Evolutionary conservation across 2,113 vertebrate species (phyloP).

Genomic region (Rhinolophus sinicus): DNA sequence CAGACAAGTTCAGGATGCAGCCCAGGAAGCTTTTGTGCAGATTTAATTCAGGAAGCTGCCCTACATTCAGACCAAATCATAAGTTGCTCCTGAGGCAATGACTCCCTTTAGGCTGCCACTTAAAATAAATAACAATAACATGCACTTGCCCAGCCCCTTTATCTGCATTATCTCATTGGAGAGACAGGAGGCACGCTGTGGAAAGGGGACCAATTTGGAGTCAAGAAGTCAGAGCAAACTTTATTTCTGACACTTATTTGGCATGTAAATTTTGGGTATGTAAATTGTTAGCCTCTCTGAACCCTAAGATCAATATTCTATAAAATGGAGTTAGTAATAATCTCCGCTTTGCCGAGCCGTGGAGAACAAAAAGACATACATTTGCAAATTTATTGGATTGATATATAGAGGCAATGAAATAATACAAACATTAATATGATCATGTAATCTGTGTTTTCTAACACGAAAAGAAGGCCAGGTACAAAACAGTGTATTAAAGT

Average conservation of each 20-base stretch:
- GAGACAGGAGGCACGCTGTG: background rate
- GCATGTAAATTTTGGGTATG: background rate
- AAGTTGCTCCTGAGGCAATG: slow-evolving; percentile 13
- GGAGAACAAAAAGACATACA: background rate
- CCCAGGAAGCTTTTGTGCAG: background rate
- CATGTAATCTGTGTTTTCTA: background rate
- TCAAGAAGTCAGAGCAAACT: background rate
- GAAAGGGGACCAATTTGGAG: background rate
- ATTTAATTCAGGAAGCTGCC: slow-evolving; percentile 50
- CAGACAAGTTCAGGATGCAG: background rate
- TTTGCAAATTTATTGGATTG: background rate
- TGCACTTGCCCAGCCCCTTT: background rate
- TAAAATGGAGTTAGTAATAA: slow-evolving; percentile 11
- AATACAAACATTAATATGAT: background rate
- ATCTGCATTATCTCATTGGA: background rate
- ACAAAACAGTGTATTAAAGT: background rate
- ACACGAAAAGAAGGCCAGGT: slow-evolving; percentile 17
- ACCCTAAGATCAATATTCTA: background rate
- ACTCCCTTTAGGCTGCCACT: background rate
- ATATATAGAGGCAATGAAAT: background rate
- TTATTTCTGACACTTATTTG: background rate
- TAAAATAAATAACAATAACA: slow-evolving; percentile 48
- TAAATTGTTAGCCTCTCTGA: background rate
- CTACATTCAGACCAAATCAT: slow-evolving; percentile 56
- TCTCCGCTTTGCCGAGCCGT: background rate